These are phyloP conservation scores for Ploceus nigricollis DNA, from an alignment of 2,113 vertebrate species.

Conservation along the genomic window DNA sequence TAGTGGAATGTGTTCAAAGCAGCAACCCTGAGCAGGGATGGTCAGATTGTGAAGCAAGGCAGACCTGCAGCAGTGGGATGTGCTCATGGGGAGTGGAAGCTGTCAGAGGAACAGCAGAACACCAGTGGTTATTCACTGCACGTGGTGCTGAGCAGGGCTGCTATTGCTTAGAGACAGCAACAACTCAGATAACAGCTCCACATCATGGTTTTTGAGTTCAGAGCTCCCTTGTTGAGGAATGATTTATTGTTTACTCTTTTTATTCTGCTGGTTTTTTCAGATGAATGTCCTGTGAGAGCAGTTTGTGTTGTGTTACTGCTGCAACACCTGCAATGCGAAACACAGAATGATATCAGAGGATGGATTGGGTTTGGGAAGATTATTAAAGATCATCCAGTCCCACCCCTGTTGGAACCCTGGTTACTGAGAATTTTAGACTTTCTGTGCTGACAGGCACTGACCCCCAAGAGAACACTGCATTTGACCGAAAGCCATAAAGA, in stretches of 20 bases:
- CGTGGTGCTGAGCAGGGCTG: background rate
- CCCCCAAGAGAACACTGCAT: background rate
- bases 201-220: background rate
- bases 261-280: background rate
- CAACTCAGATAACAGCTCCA: background rate
- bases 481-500: background rate
- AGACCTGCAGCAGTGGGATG: background rate
- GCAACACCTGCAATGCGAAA: rapidly evolving
- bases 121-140: background rate
- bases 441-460: background rate
- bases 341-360: background rate
- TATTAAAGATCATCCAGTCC: background rate
- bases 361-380: background rate
- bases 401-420: background rate
- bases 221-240: background rate
- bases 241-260: background rate
- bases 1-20: background rate
- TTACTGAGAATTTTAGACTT: background rate
- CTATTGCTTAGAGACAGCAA: background rate
- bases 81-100: background rate
- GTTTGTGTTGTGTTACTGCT: background rate
- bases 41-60: background rate
- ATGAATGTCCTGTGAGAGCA: background rate
- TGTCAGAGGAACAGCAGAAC: background rate
- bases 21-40: background rate